Evolutionary conservation across 2,113 vertebrate species (phyloP).

Genomic region (Oreochromis spilurus): DNA sequence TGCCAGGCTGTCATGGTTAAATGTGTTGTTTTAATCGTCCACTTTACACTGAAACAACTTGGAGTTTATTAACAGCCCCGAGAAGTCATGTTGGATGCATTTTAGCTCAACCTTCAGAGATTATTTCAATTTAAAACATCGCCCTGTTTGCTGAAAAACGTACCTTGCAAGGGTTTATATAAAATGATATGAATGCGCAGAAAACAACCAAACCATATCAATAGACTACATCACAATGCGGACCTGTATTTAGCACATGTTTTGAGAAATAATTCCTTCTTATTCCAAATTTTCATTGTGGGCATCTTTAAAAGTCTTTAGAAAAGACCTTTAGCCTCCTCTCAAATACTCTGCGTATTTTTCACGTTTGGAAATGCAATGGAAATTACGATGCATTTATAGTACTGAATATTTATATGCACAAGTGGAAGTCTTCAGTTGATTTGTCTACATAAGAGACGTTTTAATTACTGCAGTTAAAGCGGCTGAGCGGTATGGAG

Average conservation of each 20-base stretch:
- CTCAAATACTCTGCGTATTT: neutral
- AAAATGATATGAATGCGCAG: neutral
- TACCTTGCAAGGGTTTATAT: neutral
- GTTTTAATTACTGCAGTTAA: neutral
- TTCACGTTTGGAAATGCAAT: neutral
- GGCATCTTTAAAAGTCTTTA: neutral
- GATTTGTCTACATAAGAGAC: neutral
- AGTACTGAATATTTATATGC: slow-evolving; percentile 27
- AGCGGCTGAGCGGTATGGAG: neutral
- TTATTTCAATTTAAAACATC: neutral
- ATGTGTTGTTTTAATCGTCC: neutral
- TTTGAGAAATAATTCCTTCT: neutral
- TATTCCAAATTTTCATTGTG: neutral
- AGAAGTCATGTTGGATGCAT: neutral
- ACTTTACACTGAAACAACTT: neutral
- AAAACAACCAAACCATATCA: neutral
- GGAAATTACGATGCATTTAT: slow-evolving; percentile 9
- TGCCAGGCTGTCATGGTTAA: neutral
- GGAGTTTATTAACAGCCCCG: neutral
- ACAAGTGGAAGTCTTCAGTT: neutral
- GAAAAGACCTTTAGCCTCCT: neutral
- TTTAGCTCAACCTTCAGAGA: neutral
- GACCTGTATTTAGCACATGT: neutral
- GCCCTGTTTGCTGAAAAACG: neutral
- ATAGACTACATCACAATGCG: neutral